Conservation (phyloP, 2,888 invertebrate species). For the Eremobia ochroleuca region DNA sequence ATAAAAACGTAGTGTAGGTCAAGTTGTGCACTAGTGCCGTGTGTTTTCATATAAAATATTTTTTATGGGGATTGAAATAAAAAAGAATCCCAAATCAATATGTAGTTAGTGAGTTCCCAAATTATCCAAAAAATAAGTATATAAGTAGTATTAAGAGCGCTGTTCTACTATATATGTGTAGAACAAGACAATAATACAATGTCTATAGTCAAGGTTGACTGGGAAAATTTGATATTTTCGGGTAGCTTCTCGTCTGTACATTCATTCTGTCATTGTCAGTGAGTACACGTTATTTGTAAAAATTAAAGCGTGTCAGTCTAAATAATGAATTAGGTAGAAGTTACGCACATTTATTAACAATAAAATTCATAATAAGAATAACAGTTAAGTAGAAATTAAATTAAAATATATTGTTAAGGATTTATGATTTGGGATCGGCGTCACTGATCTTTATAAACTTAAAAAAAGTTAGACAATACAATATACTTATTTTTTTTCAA, state of each 20-base stretch:
- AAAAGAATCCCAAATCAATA: background rate
- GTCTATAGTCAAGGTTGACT: too few species aligned
- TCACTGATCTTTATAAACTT: background rate
- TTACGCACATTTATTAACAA: background rate
- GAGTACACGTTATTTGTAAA: constrained; percentile 3
- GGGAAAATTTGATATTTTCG: too few species aligned
- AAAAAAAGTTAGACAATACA: background rate
- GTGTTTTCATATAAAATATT: background rate
- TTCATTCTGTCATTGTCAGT: background rate
- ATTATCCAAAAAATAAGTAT: background rate
- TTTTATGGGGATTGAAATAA: background rate
- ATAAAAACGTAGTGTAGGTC: too few species aligned
- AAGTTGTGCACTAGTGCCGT: background rate
- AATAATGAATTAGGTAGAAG: background rate
- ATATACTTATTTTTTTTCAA: background rate
- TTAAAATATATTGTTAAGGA: background rate
- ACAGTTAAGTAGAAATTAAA: background rate
- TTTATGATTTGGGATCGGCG: background rate
- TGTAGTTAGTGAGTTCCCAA: background rate
- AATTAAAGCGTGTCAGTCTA: background rate
- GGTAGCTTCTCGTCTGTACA: too few species aligned
- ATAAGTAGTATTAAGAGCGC: background rate
- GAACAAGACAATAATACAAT: too few species aligned
- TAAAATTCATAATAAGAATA: background rate
- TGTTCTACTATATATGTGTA: background rate